phyloP scores from a whole-genome alignment of 1,140 invertebrate species.

The Temnothorax nylanderi region DNA sequence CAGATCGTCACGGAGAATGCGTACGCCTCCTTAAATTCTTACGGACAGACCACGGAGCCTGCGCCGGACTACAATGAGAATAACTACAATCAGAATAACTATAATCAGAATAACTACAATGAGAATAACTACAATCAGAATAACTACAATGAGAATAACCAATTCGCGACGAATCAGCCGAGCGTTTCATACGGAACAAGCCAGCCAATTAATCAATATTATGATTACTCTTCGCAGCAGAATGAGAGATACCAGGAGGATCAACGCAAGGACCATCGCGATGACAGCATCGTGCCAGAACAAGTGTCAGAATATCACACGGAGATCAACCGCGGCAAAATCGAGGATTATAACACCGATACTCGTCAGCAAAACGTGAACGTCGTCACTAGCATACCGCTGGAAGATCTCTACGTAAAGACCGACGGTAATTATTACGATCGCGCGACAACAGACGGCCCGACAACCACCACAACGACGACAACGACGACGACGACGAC shows the following conservation, averaged over 20 bases:
- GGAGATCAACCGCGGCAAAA: not conserved
- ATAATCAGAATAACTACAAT: too few species aligned
- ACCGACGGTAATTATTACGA: conserved; percentile 74
- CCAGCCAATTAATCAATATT: conserved; percentile 57
- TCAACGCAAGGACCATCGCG: conserved; percentile 24
- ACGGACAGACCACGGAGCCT: conserved; percentile 32
- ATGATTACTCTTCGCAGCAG: conserved; percentile 58
- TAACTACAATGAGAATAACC: conserved; percentile 58
- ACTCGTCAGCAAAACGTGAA: not conserved
- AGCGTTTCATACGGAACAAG: not conserved
- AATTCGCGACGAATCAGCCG: conserved; percentile 44
- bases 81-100: not conserved
- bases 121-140: too few species aligned
- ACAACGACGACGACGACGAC: conserved; percentile 62
- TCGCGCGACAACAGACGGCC: conserved; percentile 62
- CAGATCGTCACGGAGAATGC: conserved; percentile 72
- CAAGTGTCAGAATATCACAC: conserved; percentile 73
- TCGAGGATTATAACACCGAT: conserved; percentile 37
- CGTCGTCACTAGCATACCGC: conserved; percentile 59
- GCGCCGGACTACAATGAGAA: conserved; percentile 54
- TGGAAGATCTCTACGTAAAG: conserved; percentile 78
- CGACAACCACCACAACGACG: conserved; percentile 34
- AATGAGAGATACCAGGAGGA: conserved; percentile 7
- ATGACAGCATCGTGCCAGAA: conserved; percentile 7
- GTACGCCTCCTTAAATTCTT: conserved; percentile 15